Evolutionary conservation across 2,113 vertebrate genomes (phyloP), one percentile per base, ranked within the genome.

Genomic region (Callopanchax toddi): DNA sequence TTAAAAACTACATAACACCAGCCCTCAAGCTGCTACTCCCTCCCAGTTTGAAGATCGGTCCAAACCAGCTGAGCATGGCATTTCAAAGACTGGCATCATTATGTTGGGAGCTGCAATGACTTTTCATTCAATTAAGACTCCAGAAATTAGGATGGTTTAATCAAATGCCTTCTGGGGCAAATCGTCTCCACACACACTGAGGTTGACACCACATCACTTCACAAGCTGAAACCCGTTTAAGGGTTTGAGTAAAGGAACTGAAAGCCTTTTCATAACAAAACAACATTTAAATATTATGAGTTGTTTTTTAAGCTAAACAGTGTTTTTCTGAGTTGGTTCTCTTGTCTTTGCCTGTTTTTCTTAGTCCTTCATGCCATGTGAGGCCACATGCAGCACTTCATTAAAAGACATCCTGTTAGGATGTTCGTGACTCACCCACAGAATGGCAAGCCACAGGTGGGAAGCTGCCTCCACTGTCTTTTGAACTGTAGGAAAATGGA

Each of bases 61-160:
- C 53, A 67, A 72, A 70, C 69, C 48, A 82, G 63, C 58, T 63
- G 60, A 71, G 67, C 81, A 34, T 74, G 69, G 34, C 53, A 71
- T 75, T 70, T 67, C 66, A 74, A 76, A 79, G 52, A 12, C 44
- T 62, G 46, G 37, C 25, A 39, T 78, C 60, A 82, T 84, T 84
- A 84, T 46, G 43, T 40, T 44, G 57, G 12, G 42, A 64, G 66
- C 65, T 18, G 59, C 63, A 76, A 83, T 74, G 67, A 56, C 62
- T 76, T 76, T 78, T 81, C 68, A 81, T 85, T 78, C 60, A 75
- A 80, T 70, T 40, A 71, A 50, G 71, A 54, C 67, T 75, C 40
- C 34, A 18, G 71, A 74, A 73, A 77, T 72, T 39, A 67, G 15
- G 21, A 42, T 13, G 46, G 45, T 54, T 72, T 81, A 79, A 81